phyloP scores from a whole-genome alignment of 2,113 vertebrate species.

The Sinocyclocheilus maitianheensis region DNA sequence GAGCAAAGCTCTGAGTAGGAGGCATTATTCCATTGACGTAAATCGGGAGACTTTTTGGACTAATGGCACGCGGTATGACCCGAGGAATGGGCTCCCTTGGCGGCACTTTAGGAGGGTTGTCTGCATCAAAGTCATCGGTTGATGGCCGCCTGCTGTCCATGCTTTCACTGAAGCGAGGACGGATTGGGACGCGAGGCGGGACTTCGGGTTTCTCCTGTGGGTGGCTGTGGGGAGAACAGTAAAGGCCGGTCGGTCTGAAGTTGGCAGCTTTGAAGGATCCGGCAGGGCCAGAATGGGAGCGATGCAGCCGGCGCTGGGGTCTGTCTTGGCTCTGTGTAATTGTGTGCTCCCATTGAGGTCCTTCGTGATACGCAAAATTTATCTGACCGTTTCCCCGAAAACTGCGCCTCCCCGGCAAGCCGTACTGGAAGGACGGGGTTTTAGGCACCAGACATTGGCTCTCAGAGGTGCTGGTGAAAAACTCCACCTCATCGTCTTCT shows the following conservation, averaged over 20 bases:
- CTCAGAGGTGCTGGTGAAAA: constrained; percentile 87
- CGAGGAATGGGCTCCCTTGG: constrained; percentile 86
- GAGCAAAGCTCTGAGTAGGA: constrained; percentile 95
- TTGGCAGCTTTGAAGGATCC: constrained; percentile 79
- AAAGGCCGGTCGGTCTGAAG: constrained; percentile 63
- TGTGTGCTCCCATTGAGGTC: constrained; percentile 22
- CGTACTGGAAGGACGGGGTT: constrained; percentile 69
- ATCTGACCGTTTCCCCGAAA: constrained; percentile 85
- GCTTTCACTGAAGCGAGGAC: constrained; percentile 76
- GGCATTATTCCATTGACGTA: constrained; percentile 98
- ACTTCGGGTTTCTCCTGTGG: constrained; percentile 86
- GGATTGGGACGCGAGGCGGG: constrained; percentile 89
- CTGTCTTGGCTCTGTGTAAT: constrained; percentile 29
- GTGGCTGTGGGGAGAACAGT: constrained; percentile 62
- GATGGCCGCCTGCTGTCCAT: constrained; percentile 79
- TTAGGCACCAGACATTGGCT: constrained; percentile 77
- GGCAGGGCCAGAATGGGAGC: constrained; percentile 83
- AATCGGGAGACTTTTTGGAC: constrained; percentile 91
- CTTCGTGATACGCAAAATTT: constrained; percentile 88
- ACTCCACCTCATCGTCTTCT: constrained; percentile 90
- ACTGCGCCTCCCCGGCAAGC: constrained; percentile 72
- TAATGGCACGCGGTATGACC: constrained; percentile 86
- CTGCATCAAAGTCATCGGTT: constrained; percentile 79
- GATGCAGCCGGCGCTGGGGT: constrained; percentile 69
- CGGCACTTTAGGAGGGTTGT: constrained; percentile 90